Conservation (phyloP, 2,113 vertebrate species). For the Gyps fulvus region DNA sequence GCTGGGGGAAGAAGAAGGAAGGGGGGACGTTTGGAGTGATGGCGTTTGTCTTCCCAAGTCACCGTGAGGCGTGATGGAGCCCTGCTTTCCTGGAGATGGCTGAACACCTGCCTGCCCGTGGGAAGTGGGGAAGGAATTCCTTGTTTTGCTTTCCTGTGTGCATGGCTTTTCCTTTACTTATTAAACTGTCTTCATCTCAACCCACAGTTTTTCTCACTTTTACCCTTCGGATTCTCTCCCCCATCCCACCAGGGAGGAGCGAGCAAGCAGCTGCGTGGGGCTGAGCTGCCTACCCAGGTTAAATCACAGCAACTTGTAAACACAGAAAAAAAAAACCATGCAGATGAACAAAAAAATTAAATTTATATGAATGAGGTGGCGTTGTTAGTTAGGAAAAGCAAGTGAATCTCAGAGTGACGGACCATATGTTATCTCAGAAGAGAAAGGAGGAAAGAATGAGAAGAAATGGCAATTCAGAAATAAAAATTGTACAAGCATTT, state of each 20-base stretch:
- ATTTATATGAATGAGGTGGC: fast-evolving
- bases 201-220: not conserved
- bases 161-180: fast-evolving
- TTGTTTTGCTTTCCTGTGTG: not conserved
- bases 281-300: not conserved
- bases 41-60: fast-evolving
- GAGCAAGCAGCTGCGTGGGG: fast-evolving
- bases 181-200: not conserved
- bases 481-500: not conserved
- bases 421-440: not conserved
- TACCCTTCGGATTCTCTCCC: not conserved
- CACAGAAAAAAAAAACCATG: fast-evolving
- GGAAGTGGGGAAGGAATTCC: not conserved
- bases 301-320: not conserved
- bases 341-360: not conserved
- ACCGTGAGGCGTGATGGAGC: fast-evolving
- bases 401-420: not conserved
- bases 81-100: not conserved
- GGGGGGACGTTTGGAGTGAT: fast-evolving
- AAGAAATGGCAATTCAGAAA: not conserved
- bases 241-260: fast-evolving
- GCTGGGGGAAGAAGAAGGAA: not conserved
- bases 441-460: not conserved
- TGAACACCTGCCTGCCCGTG: fast-evolving
- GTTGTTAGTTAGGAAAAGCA: not conserved